Evolutionary conservation across 1,140 invertebrate genomes (phyloP), one percentile per base, ranked within the genome.

Genomic region (Cydia strobilella): DNA sequence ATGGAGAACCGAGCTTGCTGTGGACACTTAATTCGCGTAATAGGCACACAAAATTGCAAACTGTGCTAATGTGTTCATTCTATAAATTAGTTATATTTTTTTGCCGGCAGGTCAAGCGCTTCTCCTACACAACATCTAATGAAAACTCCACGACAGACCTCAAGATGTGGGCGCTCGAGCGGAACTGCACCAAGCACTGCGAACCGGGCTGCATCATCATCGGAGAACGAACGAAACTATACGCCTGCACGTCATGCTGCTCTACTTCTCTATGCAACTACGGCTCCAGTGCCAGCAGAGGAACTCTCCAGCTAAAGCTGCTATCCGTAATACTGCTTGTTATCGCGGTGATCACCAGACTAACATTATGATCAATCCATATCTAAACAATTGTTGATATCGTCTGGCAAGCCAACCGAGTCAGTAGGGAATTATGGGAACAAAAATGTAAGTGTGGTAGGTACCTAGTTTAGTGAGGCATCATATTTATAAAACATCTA

Each of bases 161-260:
- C 3, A 96, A 95, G 85, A 94, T 97, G 91, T 98, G 97, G 96
- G 95, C 96, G 0, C 81, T 97, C 45, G 96, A 97, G 88, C 93
- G 97, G 3, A 96, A 96, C 79, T 98, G 97, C 83, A 95, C 96
- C 0, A 95, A 95, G 74, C 95, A 95, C 83, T 98, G 97, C 86
- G 96, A 97, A 78, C 94, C 96, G 0, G 97, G 97, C 10, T 98
- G 97, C 89, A 97, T 97, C 76, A 94, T 97, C 7, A 97, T 97
- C 75, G 97, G 96, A 0, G 97, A 98, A 87, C 90, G 97, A 27
- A 97, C 96, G 0, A 97, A 98, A 84, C 88, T 98, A 0, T 96
- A 97, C 84, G 96, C 96, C 3, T 97, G 97, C 84, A 97, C 96
- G 0, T 95, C 96, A 0, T 98, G 97, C 83, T 98, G 97, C 86